Evolutionary conservation across 64 coral and sea anemone species (phyloP), one percentile per base, ranked within the genome.

Genomic region (Stichodactyla mertensii): DNA sequence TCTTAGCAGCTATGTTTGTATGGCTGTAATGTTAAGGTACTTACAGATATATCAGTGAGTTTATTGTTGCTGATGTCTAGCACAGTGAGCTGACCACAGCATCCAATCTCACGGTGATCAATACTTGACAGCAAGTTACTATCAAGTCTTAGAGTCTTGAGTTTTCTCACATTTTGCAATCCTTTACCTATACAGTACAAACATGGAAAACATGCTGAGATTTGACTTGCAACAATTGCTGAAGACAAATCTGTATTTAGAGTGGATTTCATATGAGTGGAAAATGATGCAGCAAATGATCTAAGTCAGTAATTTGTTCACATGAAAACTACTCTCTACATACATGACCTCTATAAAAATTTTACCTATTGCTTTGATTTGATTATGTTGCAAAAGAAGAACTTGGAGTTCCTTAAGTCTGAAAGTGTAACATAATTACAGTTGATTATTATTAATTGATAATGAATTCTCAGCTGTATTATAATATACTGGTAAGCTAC

Each of bases 61-160:
- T 27, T 90, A 82, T 97, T 97, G 77, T 92, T 93, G 53, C 94
- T 97, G 23, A 97, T 93, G 24, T 97, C 94, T 14, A 97, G 71
- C 11, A 90, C 83, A 53, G 94, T 84, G 45, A 97, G 51, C 77
- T 97, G 91, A 45, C 84, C 89, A 85, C 94, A 93, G 77, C 91
- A 90, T 16, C 88, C 94, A 19, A 97, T 90, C 89, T 97, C 91
- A n/a, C 83, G 58, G 80, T 90, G 82, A 10, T 97, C 88, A 55
- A 97, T 66, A 18, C 83, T 84, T 27, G 91, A 92, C 1, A 97
- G 57, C 71, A 78, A 87, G 55, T 97, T 97, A 80, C 81, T 97
- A 22, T 97, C 94, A 69, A 97, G 81, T 69, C 94, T 86, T 36
- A 97, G 69, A 7, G 88, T 83, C 88, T 92, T 92, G 10, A 97